phyloP scores from a whole-genome alignment of 2,888 invertebrate species.

The Drosophila incognita region DNA sequence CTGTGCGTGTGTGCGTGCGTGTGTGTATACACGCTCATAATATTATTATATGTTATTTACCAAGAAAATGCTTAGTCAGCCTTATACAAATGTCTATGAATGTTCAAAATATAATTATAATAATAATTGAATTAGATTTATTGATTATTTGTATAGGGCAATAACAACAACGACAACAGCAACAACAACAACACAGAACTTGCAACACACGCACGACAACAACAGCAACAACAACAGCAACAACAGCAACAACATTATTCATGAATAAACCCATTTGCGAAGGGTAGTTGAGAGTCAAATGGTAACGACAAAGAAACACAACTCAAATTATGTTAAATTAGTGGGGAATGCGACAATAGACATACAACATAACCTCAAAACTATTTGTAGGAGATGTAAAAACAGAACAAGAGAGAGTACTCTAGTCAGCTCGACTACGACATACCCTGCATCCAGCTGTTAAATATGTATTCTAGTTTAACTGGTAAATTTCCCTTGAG shows the following conservation, averaged over 20 bases:
- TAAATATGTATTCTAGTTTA: too few relatives aligned
- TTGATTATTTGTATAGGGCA: conserved; percentile 77
- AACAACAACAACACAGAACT: conserved; percentile 30
- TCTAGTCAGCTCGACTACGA: too few relatives aligned
- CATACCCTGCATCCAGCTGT: too few relatives aligned
- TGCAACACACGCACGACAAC: conserved; percentile 46
- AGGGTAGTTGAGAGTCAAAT: conserved; percentile 66
- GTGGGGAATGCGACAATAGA: background rate
- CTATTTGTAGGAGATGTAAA: background rate
- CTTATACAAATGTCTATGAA: conserved; percentile 82
- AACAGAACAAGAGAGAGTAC: too few relatives aligned
- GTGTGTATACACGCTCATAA: conserved; percentile 68
- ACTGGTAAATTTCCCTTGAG: too few relatives aligned
- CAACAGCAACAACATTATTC: conserved; percentile 24
- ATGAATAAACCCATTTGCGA: conserved; percentile 64
- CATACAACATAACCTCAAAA: conserved; percentile 29
- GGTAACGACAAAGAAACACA: conserved; percentile 57
- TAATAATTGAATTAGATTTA: conserved; percentile 82
- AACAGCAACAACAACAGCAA: conserved; percentile 16
- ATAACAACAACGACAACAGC: conserved; percentile 21
- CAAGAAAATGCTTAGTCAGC: conserved; percentile 81
- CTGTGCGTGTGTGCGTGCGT: conserved; percentile 11
- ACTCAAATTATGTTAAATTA: conserved; percentile 18
- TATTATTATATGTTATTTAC: conserved; percentile 82
- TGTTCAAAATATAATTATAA: conserved; percentile 82